Evolutionary conservation across 2,888 invertebrate genomes (phyloP).

Genomic region (Mermis nigrescens): DNA sequence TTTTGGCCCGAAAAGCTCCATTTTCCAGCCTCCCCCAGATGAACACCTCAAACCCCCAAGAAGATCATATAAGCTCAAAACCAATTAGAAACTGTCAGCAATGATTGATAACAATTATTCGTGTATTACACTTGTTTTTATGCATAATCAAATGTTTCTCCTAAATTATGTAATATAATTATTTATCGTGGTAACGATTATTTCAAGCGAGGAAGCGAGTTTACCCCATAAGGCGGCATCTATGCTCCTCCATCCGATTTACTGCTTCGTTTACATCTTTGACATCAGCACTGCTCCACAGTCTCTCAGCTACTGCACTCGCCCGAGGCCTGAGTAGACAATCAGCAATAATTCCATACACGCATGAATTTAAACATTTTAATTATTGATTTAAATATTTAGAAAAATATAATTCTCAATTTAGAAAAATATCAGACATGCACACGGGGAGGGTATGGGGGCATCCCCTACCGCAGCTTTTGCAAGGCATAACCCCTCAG

Average conservation of each 20-base stretch:
- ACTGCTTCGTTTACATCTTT: conserved; percentile 38
- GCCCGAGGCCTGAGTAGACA: conserved; percentile 47
- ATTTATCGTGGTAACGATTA: not conserved
- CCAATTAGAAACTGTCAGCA: too few species aligned
- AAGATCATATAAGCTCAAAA: too few species aligned
- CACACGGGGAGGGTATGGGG: too few species aligned
- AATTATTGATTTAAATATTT: too few species aligned
- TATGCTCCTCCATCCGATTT: conserved; percentile 48
- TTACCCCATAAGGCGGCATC: conserved; percentile 48
- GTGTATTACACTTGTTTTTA: not conserved
- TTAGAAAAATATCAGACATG: too few species aligned
- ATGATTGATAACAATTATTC: not conserved
- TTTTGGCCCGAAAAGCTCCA: not conserved
- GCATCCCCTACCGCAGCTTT: too few species aligned
- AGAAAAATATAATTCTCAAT: too few species aligned
- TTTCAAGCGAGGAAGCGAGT: not conserved
- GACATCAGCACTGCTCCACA: conserved; percentile 48
- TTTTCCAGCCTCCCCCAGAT: not conserved
- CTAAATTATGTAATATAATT: too few species aligned
- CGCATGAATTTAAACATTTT: conserved; percentile 11
- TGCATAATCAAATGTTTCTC: not conserved
- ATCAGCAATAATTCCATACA: not conserved
- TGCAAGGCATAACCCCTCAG: too few species aligned
- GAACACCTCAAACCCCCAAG: too few species aligned
- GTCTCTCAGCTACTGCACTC: conserved; percentile 60